A percentile compares a stretch with the other conserved stretches of the same genome.
phyloP scores from a whole-genome alignment of 2,888 invertebrate genomes.

The Macrophya alboannulata region DNA sequence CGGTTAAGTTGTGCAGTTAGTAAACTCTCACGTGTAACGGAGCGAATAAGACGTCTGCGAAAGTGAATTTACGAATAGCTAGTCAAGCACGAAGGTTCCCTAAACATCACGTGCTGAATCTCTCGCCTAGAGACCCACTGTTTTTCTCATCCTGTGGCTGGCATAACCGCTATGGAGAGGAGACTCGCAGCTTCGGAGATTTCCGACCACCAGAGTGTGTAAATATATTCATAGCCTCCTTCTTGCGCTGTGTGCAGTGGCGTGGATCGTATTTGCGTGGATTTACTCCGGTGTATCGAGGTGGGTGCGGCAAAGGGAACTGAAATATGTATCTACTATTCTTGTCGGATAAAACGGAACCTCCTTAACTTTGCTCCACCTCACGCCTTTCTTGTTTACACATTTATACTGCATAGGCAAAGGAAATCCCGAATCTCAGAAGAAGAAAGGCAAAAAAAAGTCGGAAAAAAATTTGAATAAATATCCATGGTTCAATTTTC shows the following conservation, averaged over 20 bases:
- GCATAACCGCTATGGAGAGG: neutral
- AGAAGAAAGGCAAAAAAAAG: neutral
- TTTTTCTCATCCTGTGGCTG: slow-evolving; percentile 2
- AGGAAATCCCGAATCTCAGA: neutral
- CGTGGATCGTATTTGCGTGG: slow-evolving; percentile 38
- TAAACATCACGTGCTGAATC: slow-evolving; percentile 28
- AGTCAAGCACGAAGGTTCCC: slow-evolving; percentile 9
- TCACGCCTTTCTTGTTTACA: neutral
- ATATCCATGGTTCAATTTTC: neutral
- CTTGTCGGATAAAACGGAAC: neutral
- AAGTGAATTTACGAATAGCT: slow-evolving; percentile 2
- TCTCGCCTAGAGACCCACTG: slow-evolving; percentile 30
- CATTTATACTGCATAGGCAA: slow-evolving; percentile 13
- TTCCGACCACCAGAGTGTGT: slow-evolving; percentile 25
- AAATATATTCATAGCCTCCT: slow-evolving; percentile 51
- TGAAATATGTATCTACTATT: slow-evolving; percentile 36
- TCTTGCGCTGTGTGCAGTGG: slow-evolving; percentile 38
- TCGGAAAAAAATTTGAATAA: neutral
- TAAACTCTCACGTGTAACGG: neutral
- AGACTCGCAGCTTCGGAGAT: neutral
- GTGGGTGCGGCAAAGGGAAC: neutral
- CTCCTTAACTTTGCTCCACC: neutral
- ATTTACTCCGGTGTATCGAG: slow-evolving; percentile 44
- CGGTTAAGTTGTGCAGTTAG: neutral
- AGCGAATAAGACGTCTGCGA: slow-evolving; percentile 10